These are phyloP conservation scores for Bombus terrestris DNA, from an alignment of 1,140 invertebrate genomes.

Conservation along the genomic window DNA sequence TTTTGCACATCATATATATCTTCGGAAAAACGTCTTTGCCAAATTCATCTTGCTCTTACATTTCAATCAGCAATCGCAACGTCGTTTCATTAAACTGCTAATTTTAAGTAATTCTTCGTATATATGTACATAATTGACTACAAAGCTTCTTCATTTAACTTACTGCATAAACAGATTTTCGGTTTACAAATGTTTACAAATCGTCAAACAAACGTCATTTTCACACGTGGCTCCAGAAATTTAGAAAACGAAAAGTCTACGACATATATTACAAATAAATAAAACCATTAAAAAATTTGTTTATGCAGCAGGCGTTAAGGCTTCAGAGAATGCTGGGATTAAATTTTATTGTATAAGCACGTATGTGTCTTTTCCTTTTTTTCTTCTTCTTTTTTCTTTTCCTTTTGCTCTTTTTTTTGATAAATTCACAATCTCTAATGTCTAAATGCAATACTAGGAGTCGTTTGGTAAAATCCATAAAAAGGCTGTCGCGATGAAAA, in stretches of 20 bases:
- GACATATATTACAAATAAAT: constrained; percentile 21
- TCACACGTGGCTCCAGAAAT: neutral
- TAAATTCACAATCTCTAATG: constrained; percentile 32
- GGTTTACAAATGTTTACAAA: neutral
- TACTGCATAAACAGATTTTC: constrained; percentile 63
- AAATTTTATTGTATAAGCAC: constrained; percentile 43
- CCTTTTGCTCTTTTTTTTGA: neutral
- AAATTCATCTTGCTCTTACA: neutral
- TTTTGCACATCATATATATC: constrained; percentile 1
- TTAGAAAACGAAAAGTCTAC: neutral
- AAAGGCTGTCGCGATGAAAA: constrained; percentile 43
- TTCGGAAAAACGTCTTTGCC: neutral
- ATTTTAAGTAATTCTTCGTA: constrained; percentile 51
- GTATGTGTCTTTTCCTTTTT: no score
- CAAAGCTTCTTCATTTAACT: constrained; percentile 52
- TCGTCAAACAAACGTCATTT: neutral
- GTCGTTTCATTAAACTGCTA: constrained; percentile 47
- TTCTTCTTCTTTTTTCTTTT: neutral
- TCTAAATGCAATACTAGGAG: constrained; percentile 33
- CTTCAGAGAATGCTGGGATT: constrained; percentile 27
- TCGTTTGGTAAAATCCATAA: constrained; percentile 38
- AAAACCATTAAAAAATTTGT: constrained; percentile 17
- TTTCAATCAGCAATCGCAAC: neutral
- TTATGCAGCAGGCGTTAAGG: constrained; percentile 48
- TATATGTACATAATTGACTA: constrained; percentile 78